These are phyloP conservation scores for Chelonia mydas DNA, from an alignment of 2,797 vertebrate species.

Conservation along the genomic window DNA sequence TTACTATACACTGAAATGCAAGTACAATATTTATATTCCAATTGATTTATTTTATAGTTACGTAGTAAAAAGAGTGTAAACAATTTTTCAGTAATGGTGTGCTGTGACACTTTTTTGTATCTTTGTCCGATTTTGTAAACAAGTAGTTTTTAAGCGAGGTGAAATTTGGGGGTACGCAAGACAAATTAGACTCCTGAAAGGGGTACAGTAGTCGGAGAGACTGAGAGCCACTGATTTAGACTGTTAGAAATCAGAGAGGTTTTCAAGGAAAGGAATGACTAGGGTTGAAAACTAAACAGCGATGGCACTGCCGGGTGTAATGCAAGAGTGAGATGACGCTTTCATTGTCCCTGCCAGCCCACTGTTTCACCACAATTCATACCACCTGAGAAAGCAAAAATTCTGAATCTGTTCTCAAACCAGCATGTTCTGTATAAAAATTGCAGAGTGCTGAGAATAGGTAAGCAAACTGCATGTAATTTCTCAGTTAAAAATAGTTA, in stretches of 20 bases:
- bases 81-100: too few species aligned
- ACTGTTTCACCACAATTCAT: not conserved
- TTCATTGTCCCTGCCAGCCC: not conserved
- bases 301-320: not conserved
- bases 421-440: not conserved
- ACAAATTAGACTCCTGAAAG: too few species aligned
- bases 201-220: too few species aligned
- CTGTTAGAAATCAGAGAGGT: not conserved
- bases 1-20: too few species aligned
- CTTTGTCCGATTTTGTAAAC: too few species aligned
- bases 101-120: too few species aligned
- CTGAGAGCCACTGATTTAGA: too few species aligned
- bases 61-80: too few species aligned
- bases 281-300: not conserved
- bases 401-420: rapidly evolving
- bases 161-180: too few species aligned
- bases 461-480: not conserved
- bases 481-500: not conserved
- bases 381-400: not conserved
- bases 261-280: not conserved
- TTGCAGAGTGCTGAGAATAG: not conserved
- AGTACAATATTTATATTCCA: too few species aligned
- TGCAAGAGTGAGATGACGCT: not conserved
- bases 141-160: too few species aligned
- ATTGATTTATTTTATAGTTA: too few species aligned